phyloP scores from a whole-genome alignment of 37 sponge, comb jelly and placozoan species.

The Diacarnus erythraeanus region DNA sequence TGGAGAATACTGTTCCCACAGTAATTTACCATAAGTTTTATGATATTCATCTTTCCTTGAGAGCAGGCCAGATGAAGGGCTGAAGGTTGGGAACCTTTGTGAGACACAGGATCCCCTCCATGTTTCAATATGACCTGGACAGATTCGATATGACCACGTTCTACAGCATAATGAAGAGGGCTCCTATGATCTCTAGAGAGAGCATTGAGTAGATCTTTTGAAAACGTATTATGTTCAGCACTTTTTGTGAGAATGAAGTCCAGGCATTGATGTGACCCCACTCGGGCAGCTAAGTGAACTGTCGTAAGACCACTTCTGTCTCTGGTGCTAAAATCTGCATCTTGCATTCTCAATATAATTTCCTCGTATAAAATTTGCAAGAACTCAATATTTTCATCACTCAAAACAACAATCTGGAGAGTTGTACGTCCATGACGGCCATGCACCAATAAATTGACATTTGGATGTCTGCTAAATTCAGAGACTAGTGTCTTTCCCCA shows the following conservation, averaged over 20 bases:
- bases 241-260: slow-evolving; percentile 44
- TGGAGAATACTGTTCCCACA: slow-evolving; percentile 31
- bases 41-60: slow-evolving; percentile 51
- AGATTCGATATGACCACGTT: slow-evolving; percentile 49
- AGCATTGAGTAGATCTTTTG: slow-evolving; percentile 38
- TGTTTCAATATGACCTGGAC: slow-evolving; percentile 63
- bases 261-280: slow-evolving; percentile 59
- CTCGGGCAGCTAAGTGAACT: slow-evolving; percentile 67
- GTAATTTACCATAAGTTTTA: slow-evolving; percentile 44
- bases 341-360: neutral
- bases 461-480: slow-evolving; percentile 31
- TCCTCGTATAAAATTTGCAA: slow-evolving; percentile 18
- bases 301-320: slow-evolving; percentile 65
- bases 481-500: neutral
- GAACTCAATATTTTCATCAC: slow-evolving; percentile 41
- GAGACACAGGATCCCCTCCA: slow-evolving; percentile 48
- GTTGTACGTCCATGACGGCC: slow-evolving; percentile 48
- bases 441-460: slow-evolving; percentile 17
- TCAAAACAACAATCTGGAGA: slow-evolving; percentile 63
- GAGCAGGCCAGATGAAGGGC: slow-evolving; percentile 73
- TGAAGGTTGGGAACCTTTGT: slow-evolving; percentile 42
- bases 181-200: slow-evolving; percentile 62
- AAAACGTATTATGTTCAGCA: slow-evolving; percentile 28
- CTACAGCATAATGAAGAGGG: slow-evolving; percentile 84
- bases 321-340: slow-evolving; percentile 38